A percentile compares a stretch with the other conserved stretches of the same genome.
Evolutionary conservation across 2,888 invertebrate genomes (phyloP).

Genomic region (Drosophila sordidapex): DNA sequence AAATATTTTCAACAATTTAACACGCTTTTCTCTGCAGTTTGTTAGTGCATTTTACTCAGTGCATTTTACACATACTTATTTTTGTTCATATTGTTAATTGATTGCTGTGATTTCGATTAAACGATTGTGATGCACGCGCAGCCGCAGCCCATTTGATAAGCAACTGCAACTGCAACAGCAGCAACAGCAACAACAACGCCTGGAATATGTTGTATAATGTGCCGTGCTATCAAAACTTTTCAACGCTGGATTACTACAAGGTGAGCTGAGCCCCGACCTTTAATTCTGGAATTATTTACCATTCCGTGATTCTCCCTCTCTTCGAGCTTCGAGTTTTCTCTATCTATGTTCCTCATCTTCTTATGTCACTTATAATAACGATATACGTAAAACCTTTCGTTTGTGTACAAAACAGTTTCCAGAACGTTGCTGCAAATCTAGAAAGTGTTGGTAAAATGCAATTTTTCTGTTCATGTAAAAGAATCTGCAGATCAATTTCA

Average conservation of each 20-base stretch:
- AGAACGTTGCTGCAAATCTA: background rate
- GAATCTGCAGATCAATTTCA: no score
- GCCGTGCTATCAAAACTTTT: slow-evolving; percentile 84
- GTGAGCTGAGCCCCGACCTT: slow-evolving; percentile 60
- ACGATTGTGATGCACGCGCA: slow-evolving; percentile 42
- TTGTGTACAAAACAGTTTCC: background rate
- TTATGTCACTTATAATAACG: slow-evolving; percentile 28
- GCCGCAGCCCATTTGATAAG: slow-evolving; percentile 32
- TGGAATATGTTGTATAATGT: slow-evolving; percentile 85
- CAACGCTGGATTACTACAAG: slow-evolving; percentile 85
- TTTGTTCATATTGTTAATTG: slow-evolving; percentile 23
- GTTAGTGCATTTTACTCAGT: background rate
- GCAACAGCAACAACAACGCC: slow-evolving; percentile 55
- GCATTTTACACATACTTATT: slow-evolving; percentile 6
- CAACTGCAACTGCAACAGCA: slow-evolving; percentile 16
- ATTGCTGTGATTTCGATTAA: slow-evolving; percentile 23
- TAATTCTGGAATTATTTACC: background rate
- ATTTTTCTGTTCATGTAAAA: no score
- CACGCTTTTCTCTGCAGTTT: slow-evolving; percentile 21
- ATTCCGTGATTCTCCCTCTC: background rate
- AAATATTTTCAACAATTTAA: slow-evolving; percentile 30
- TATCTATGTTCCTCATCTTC: slow-evolving; percentile 15
- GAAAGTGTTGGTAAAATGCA: background rate
- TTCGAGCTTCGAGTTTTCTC: background rate
- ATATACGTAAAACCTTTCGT: background rate